phyloP scores from a whole-genome alignment of 1,140 invertebrate genomes.

The Adelges cooleyi region DNA sequence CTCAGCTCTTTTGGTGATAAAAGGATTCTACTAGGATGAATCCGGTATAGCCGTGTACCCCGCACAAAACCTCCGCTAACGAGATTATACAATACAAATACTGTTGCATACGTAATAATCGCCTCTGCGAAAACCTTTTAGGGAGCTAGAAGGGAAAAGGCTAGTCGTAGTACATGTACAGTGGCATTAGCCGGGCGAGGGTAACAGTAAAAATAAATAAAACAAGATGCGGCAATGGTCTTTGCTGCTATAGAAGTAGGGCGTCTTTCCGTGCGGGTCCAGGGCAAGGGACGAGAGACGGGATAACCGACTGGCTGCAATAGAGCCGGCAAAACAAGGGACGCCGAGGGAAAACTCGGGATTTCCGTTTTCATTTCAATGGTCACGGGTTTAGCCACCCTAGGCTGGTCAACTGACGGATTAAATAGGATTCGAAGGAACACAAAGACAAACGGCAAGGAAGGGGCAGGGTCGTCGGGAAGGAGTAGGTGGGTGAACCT shows the following conservation, averaged over 20 bases:
- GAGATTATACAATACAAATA: constrained; percentile 35
- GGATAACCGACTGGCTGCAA: too few species aligned
- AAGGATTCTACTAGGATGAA: constrained; percentile 10
- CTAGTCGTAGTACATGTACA: not conserved
- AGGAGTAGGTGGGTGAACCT: too few species aligned
- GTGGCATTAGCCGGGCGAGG: not conserved
- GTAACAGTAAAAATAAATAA: constrained; percentile 2
- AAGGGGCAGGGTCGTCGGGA: too few species aligned
- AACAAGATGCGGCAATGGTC: not conserved
- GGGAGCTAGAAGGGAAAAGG: not conserved
- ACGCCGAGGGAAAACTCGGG: too few species aligned
- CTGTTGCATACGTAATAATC: constrained; percentile 34
- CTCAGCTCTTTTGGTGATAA: not conserved
- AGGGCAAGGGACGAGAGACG: too few species aligned
- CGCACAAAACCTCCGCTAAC: constrained; percentile 32
- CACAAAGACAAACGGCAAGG: too few species aligned
- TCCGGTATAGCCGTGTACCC: not conserved
- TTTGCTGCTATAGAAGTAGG: not conserved
- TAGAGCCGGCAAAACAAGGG: too few species aligned
- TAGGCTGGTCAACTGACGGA: too few species aligned
- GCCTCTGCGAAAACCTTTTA: constrained; percentile 33
- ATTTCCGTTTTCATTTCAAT: too few species aligned
- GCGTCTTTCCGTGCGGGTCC: too few species aligned
- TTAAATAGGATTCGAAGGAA: too few species aligned
- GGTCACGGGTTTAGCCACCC: too few species aligned